These are phyloP conservation scores for Noctua fimbriata DNA, from an alignment of 2,888 invertebrate species.

Conservation along the genomic window DNA sequence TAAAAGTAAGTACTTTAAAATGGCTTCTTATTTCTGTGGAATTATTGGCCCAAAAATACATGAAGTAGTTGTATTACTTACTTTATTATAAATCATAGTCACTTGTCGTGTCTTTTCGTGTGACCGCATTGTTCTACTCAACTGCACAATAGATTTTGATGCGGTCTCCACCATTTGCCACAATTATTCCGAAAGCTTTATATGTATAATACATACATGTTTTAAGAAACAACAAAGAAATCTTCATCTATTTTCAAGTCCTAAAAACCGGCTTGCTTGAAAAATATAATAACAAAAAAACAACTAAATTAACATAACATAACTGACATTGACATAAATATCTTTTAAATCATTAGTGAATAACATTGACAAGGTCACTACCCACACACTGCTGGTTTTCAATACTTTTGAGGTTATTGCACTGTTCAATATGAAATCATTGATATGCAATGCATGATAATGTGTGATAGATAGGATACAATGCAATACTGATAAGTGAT, in stretches of 20 bases:
- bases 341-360: slow-evolving; percentile 28
- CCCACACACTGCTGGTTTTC: slow-evolving; percentile 13
- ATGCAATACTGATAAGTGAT: slow-evolving; percentile 35
- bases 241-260: neutral
- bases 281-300: neutral
- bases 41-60: neutral
- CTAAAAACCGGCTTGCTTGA: neutral
- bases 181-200: neutral
- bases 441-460: slow-evolving; percentile 35
- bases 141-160: neutral
- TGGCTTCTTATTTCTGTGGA: neutral
- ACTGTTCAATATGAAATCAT: slow-evolving; percentile 40
- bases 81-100: neutral
- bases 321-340: slow-evolving; percentile 53
- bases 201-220: neutral
- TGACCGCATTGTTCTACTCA: neutral
- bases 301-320: slow-evolving; percentile 28
- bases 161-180: neutral
- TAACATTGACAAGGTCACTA: slow-evolving; percentile 42
- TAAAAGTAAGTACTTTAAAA: neutral
- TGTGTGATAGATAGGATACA: slow-evolving; percentile 36
- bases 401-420: slow-evolving; percentile 44
- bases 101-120: neutral
- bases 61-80: neutral
- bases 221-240: neutral